Evolutionary conservation across 2,113 vertebrate species (phyloP).

Genomic region (Diadophis punctatus): DNA sequence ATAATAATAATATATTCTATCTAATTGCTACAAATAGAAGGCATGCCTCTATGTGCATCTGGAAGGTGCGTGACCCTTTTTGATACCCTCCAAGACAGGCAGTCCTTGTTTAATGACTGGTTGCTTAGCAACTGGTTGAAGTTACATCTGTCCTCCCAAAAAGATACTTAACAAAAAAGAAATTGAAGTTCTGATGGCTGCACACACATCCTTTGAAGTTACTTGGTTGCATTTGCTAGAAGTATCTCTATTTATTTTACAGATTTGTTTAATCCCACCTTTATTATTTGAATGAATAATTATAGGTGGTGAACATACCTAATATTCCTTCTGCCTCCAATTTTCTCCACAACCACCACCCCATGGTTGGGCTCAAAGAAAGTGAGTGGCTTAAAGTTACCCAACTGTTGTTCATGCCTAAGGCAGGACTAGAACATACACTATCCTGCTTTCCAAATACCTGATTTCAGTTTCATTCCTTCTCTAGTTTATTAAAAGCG

Average conservation of each 20-base stretch:
- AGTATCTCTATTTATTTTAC: neutral
- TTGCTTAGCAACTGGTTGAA: neutral
- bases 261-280: neutral
- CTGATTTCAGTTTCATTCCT: conserved; percentile 72
- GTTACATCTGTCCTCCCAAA: neutral
- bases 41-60: neutral
- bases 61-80: neutral
- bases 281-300: neutral
- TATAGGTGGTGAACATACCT: neutral
- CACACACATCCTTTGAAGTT: neutral
- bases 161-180: neutral
- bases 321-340: neutral
- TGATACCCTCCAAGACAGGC: neutral
- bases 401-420: neutral
- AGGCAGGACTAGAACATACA: neutral
- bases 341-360: neutral
- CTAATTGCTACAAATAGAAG: neutral
- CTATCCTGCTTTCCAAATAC: conserved; percentile 13
- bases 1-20: neutral
- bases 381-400: neutral
- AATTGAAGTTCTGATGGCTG: neutral
- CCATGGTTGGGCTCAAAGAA: neutral
- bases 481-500: conserved; percentile 63
- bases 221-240: neutral
- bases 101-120: neutral